Evolutionary conservation across 92 coral and sea anemone genomes (phyloP), one percentile per base, ranked within the genome.

Genomic region (Siderastrea radians): DNA sequence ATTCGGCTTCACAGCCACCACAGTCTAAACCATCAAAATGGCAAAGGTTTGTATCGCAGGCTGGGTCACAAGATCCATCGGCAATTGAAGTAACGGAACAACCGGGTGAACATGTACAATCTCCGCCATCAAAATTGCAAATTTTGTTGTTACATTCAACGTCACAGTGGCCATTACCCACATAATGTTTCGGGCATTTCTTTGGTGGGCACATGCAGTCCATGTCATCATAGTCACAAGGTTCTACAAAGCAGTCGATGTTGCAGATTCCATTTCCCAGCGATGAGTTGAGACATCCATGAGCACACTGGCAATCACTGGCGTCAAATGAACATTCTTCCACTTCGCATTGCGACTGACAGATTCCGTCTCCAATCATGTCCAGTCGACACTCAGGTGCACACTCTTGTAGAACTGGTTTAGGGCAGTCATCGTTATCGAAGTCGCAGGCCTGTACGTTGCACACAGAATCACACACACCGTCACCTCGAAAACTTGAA

Each of bases 311-410:
- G 58, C 95, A 92, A 74, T 92, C 95, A 3, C 51, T 71, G 65
- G 88, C 95, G 62, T 92, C 95, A 72, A 80, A 92, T 3, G 93
- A 89, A 77, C 95, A 92, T 78, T 92, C 91, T 8, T 90, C 75
- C 43, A 92, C 95, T 14, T 84, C 58, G 66, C 95, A 92, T 46
- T 86, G 82, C 9, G 79, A 57, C 15, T 92, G 95, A 68, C 95
- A 92, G 54, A 59, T 78, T 26, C 93, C 91, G 65, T 92, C 95
- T 46, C 95, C 95, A 54, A 87, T 82, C 95, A 89, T 89, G 61
- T 69, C 70, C 49, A 92, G 44, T 19, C 53, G 62, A 55, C 95
- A 92, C n/a, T 87, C 93, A 7, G 86, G 72, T 46, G 87, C 74
- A 72, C 95, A 92, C 86, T 81, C 75, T 58, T 89, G 73, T 7